Percentiles rank a stretch among this genome's conserved stretches.
phyloP scores from a whole-genome alignment of 2,113 vertebrate genomes.

The Otis tarda region DNA sequence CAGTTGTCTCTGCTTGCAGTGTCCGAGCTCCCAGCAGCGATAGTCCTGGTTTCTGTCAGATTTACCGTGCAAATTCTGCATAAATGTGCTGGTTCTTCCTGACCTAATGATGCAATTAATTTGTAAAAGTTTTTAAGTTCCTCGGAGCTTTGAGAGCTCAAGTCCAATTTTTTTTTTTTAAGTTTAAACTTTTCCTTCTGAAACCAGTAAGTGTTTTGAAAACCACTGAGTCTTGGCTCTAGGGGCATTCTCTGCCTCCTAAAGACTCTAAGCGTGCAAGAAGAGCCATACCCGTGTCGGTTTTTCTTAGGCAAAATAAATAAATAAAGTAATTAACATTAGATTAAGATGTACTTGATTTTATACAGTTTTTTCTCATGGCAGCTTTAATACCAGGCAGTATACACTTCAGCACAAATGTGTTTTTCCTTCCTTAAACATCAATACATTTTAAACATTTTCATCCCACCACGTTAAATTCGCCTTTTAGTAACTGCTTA shows the following conservation, averaged over 20 bases:
- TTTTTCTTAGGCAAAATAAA: neutral
- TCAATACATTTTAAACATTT: neutral
- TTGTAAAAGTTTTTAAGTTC: neutral
- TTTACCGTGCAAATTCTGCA: neutral
- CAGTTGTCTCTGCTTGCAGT: neutral
- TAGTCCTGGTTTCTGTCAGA: neutral
- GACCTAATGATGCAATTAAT: neutral
- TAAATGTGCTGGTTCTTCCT: neutral
- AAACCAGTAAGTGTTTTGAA: neutral
- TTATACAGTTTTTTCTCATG: neutral
- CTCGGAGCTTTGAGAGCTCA: neutral
- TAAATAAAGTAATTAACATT: neutral
- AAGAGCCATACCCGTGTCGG: neutral
- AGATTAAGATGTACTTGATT: neutral
- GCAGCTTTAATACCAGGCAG: neutral
- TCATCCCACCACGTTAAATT: slow-evolving; percentile 6
- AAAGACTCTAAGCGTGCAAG: neutral
- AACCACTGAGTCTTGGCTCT: neutral
- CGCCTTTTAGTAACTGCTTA: slow-evolving; percentile 14
- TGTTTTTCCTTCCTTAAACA: neutral
- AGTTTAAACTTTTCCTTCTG: neutral
- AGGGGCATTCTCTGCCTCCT: neutral
- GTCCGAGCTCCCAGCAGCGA: rapidly evolving
- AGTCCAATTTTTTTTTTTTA: neutral
- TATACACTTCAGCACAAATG: neutral